Conservation (phyloP, 2,113 vertebrate species). For the Lycocorax pyrrhopterus region DNA sequence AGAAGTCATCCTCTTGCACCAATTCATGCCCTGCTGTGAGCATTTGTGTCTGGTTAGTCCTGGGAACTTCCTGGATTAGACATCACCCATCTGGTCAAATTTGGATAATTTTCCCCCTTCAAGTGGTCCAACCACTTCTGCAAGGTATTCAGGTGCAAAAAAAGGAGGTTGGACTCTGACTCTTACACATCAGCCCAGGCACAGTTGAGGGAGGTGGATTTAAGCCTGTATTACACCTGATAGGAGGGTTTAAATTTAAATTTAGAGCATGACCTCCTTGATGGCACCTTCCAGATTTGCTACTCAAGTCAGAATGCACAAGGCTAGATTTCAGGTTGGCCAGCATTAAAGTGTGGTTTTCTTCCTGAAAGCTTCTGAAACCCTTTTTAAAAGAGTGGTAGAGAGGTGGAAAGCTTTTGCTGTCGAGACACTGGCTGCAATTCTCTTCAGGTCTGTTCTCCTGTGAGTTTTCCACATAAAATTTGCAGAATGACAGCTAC, state of each 20-base stretch:
- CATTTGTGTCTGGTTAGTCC: fast-evolving
- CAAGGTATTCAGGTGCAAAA: background rate
- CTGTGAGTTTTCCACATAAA: background rate
- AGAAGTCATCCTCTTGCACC: background rate
- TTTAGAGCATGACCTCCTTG: background rate
- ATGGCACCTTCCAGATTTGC: background rate
- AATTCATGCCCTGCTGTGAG: background rate
- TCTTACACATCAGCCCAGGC: background rate
- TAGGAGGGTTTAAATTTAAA: background rate
- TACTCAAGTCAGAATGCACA: background rate
- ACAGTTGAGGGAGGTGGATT: background rate
- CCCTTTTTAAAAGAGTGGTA: background rate
- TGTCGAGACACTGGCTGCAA: background rate
- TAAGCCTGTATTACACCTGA: background rate
- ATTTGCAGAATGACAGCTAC: background rate
- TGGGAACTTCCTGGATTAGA: background rate
- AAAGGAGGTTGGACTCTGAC: background rate
- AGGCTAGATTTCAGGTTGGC: background rate
- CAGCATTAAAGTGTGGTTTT: background rate
- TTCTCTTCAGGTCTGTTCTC: background rate
- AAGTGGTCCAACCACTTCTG: background rate
- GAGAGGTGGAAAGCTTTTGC: background rate
- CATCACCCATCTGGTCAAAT: background rate
- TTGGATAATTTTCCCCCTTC: background rate
- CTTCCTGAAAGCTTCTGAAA: background rate